phyloP scores from a whole-genome alignment of 2,113 vertebrate species.

The Leptosomus discolor region DNA sequence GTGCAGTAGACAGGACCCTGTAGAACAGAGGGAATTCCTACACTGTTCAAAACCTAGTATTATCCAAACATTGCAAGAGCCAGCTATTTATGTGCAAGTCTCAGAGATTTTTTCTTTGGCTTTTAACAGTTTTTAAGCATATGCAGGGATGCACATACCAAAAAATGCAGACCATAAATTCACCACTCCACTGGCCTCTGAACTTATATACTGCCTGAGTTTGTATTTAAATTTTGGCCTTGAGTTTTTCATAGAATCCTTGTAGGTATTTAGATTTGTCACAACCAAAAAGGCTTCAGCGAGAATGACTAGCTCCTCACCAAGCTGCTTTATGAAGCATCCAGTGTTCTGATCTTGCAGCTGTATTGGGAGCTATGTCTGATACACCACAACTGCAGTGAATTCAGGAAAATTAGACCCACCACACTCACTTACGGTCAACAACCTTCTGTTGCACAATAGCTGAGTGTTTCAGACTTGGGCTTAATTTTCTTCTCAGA shows the following conservation, averaged over 20 bases:
- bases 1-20: background rate
- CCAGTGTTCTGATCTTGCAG: background rate
- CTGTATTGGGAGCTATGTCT: background rate
- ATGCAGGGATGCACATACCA: background rate
- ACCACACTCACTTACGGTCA: background rate
- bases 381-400: background rate
- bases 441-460: background rate
- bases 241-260: background rate
- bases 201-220: background rate
- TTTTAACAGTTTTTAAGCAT: background rate
- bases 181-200: background rate
- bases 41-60: background rate
- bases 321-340: background rate
- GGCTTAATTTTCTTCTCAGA: background rate
- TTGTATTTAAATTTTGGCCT: background rate
- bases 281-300: background rate
- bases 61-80: background rate
- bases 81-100: background rate
- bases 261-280: background rate
- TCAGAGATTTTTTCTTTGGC: background rate
- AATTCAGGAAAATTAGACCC: background rate
- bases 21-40: background rate
- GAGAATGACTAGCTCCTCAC: background rate
- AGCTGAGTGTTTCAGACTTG: background rate
- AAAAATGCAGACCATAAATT: background rate